Evolutionary conservation across 2,797 vertebrate species (phyloP), one percentile per base, ranked within the genome.

Genomic region (Centroberyx gerrardi): DNA sequence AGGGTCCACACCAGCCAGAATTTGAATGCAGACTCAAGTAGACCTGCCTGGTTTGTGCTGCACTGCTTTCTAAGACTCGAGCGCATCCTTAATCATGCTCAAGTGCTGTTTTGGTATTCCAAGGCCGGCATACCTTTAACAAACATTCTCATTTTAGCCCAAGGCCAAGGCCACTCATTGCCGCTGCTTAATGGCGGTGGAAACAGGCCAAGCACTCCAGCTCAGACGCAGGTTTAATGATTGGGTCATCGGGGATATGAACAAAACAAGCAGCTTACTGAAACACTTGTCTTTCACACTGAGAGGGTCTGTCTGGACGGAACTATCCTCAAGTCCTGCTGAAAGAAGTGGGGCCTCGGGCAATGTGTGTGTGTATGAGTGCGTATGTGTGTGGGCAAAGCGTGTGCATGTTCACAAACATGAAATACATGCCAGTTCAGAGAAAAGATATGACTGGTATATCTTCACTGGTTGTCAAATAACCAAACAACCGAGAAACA

Each of bases 161-260:
- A 74, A 80, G 63, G 53, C 64, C 68, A 76, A 73, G 72, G 77
- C 56, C 67, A 33, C 36, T 65, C 69, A 54, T 68, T 0, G 4
- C 65, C 27, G 38, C 7, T 18, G 52, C 68, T 82, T 68, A 74
- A 84, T 61, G 17, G 72, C 29, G 72, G 54, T 36, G 72, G 36
- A 73, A 73, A 75, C 40, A 62, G 65, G 33, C 1, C 18, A 71
- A 58, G 51, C 48, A 46, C 75, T 79, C 29, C 67, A 72, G 27
- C 22, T 64, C 40, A 68, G 52, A 76, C 27, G 29, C 8, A 36
- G 63, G 8, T 53, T 70, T 63, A 79, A 79, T 74, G 33, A 71
- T 31, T 10, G 9, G 31, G 42, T 68, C 63, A 71, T 74, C 63
- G 65, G 54, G 63, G 63, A 42, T 5, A 55, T 64, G 65, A 68